phyloP scores from a whole-genome alignment of 2,888 invertebrate species.

The Phorcus lineatus region DNA sequence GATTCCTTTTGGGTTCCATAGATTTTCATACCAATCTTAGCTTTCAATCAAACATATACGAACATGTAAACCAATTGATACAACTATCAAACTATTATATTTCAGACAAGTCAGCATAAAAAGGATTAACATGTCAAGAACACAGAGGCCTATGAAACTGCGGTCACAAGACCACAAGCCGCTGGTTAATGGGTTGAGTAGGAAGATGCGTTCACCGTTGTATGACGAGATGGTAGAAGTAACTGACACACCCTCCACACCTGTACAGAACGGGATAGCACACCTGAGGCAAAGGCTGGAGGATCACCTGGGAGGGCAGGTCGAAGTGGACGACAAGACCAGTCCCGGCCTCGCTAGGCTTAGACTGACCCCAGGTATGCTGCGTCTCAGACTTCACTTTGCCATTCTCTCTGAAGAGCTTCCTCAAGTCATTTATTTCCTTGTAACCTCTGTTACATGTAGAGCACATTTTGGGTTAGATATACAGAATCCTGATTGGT shows the following conservation, averaged over 20 bases:
- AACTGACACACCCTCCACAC: background rate
- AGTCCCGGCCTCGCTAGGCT: conserved; percentile 65
- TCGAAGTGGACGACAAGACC: conserved; percentile 46
- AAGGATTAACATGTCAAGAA: background rate
- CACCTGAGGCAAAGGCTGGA: conserved; percentile 45
- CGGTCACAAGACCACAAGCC: background rate
- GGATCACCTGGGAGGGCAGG: conserved; percentile 38
- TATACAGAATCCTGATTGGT: no score
- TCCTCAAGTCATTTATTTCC: no score
- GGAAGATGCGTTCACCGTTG: background rate
- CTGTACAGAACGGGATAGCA: conserved; percentile 27
- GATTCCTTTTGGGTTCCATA: no score
- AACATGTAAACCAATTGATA: no score
- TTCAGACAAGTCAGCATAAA: no score
- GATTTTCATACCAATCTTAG: no score
- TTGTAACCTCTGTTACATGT: no score
- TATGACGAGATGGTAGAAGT: background rate
- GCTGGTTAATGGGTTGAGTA: background rate
- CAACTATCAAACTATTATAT: no score
- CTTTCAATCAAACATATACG: no score
- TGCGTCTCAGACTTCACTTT: background rate
- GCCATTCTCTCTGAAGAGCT: no score
- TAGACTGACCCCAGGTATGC: conserved; percentile 64
- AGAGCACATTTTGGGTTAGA: no score
- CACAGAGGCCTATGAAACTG: background rate